Evolutionary conservation across 1,140 invertebrate species (phyloP).

Genomic region (Rhagoletis pomonella): DNA sequence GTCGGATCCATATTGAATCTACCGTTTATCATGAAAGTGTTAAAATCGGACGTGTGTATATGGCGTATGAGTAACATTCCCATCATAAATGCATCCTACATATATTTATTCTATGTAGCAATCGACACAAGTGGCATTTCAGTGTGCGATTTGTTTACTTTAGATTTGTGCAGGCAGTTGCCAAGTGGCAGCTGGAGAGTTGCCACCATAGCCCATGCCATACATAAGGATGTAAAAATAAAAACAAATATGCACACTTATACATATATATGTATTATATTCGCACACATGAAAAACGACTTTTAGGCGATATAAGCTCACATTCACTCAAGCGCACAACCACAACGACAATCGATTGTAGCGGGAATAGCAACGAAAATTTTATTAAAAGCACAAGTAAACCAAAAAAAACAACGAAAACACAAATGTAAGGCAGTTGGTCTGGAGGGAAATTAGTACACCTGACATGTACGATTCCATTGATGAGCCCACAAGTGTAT

Average conservation of each 20-base stretch:
- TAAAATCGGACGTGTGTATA: too few relatives aligned
- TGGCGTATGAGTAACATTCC: too few relatives aligned
- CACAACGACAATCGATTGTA: not conserved
- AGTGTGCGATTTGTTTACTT: not conserved
- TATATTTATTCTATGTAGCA: too few relatives aligned
- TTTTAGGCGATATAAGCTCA: not conserved
- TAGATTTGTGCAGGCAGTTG: not conserved
- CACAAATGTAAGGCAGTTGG: constrained; percentile 15
- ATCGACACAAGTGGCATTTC: too few relatives aligned
- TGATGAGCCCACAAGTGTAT: constrained; percentile 29
- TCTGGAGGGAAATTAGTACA: constrained; percentile 42
- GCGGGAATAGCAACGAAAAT: not conserved
- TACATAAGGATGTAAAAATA: not conserved
- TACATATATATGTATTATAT: too few relatives aligned
- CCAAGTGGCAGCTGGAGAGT: not conserved
- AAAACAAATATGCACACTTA: not conserved
- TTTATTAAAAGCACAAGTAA: constrained; percentile 11
- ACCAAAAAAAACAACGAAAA: not conserved
- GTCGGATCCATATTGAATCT: too few relatives aligned
- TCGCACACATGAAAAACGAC: constrained; percentile 3
- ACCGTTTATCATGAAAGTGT: too few relatives aligned
- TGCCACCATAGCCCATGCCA: not conserved
- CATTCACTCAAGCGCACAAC: not conserved
- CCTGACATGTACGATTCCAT: constrained; percentile 21
- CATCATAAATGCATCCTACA: too few relatives aligned